Base-by-base conservation (phyloP, 2,797 vertebrate species). In the Takifugu rubripes region DNA sequence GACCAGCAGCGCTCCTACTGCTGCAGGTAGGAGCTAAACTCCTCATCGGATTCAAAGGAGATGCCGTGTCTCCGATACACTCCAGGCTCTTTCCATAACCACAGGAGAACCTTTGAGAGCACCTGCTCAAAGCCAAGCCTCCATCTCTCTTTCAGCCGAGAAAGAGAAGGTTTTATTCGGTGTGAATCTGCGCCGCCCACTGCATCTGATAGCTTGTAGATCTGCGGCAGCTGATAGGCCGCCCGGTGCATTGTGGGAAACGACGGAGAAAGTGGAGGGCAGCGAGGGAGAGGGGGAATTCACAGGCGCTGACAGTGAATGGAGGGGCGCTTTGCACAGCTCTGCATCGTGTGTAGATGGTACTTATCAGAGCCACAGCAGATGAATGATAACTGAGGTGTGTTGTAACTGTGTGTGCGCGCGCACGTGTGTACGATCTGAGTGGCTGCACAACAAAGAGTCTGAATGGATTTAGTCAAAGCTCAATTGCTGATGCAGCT, bases 391-490 rank as follows among this genome's bases (percentile, higher is more conserved):
- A 86, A 72, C 71, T 15, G 55, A 83, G 81, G 74, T 79, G 82
- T 71, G 74, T 62, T 70, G 68, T 72, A n/a, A n/a, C 16, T 54
- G 62, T 64, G 59, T 66, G 60, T 69, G 55, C 61, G 60, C 56
- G 54, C 61, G 50, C 59, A 49, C 68, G 64, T 59, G 46, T 54
- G 71, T 74, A 70, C 31, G 87, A 89, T 90, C 66, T 85, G 81
- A 89, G 74, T 88, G 83, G 89, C 79, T 86, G 85, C 87, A 89
- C 87, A 82, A 86, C 87, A 91, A 90, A 89, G 85, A 76, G 75
- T 64, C 78, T 81, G 77, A 86, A 87, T 78, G 81, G 85, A 87
- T 82, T 83, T 81, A 86, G 88, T 81, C 84, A 79, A 84, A 86
- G 87, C 86, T 88, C 81, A 75, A 87, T 86, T 75, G 59, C 77